Conservation (phyloP, 1,140 invertebrate species). For the Bombus terrestris region DNA sequence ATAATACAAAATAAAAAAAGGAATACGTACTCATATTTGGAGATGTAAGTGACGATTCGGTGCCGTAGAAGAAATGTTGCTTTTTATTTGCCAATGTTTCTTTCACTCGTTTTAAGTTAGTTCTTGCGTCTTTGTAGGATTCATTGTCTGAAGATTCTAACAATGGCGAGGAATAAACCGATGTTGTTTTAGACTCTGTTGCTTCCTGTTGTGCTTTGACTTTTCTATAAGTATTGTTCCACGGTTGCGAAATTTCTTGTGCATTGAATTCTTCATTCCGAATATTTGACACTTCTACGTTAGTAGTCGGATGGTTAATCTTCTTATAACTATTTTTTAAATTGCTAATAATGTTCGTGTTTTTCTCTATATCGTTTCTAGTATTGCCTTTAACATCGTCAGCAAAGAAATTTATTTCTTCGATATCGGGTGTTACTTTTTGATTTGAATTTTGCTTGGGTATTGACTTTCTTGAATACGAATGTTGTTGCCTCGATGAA, state of each 20-base stretch:
- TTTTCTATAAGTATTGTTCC: slow-evolving; percentile 12
- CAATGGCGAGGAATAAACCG: neutral
- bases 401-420: slow-evolving; percentile 10
- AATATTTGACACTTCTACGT: neutral
- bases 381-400: neutral
- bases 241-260: slow-evolving; percentile 4
- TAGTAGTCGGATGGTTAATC: neutral
- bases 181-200: neutral
- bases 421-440: neutral
- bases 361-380: neutral
- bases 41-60: slow-evolving; percentile 32
- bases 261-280: neutral
- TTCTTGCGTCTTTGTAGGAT: slow-evolving; percentile 56
- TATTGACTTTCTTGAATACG: neutral
- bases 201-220: neutral
- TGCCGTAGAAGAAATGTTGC: slow-evolving; percentile 70
- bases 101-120: slow-evolving; percentile 69
- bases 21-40: slow-evolving; percentile 33
- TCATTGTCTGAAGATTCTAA: slow-evolving; percentile 54
- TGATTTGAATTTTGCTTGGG: neutral
- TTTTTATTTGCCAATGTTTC: slow-evolving; percentile 66
- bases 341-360: neutral
- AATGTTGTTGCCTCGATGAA: neutral
- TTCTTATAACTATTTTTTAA: slow-evolving; percentile 9
- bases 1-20: neutral